A percentile compares a stretch with the other conserved stretches of the same genome.
Evolutionary conservation across 2,888 invertebrate species (phyloP).

Genomic region (Callimorpha dominula): DNA sequence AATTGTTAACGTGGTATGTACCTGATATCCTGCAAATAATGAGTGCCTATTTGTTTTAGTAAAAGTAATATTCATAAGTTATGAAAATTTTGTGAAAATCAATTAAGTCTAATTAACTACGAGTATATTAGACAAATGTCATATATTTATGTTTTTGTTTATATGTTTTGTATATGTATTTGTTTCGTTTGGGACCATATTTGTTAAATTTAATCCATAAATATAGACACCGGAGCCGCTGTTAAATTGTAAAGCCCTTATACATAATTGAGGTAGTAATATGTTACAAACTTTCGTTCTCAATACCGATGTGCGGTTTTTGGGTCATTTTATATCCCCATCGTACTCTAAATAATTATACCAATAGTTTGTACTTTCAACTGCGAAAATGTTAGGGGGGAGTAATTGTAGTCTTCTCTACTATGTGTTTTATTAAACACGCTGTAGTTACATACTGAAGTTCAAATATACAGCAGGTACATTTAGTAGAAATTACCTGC

Average conservation of each 20-base stretch:
- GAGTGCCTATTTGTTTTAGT: no score
- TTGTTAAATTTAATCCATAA: background rate
- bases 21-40: no score
- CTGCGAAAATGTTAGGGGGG: background rate
- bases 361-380: background rate
- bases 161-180: no score
- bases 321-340: background rate
- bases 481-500: no score
- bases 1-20: no score
- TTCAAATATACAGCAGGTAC: background rate
- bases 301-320: background rate
- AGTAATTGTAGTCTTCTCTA: background rate
- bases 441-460: background rate
- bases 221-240: background rate
- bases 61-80: no score
- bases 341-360: background rate
- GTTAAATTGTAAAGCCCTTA: slow-evolving; percentile 10
- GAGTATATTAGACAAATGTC: background rate
- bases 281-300: slow-evolving; percentile 18
- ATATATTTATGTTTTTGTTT: background rate
- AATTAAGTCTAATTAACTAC: background rate
- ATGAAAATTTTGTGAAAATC: no score
- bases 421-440: background rate
- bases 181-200: background rate
- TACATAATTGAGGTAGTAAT: slow-evolving; percentile 23